Percentiles rank a stretch among this genome's conserved stretches.
phyloP scores from a whole-genome alignment of 2,888 invertebrate genomes.

The Eledona agricola region DNA sequence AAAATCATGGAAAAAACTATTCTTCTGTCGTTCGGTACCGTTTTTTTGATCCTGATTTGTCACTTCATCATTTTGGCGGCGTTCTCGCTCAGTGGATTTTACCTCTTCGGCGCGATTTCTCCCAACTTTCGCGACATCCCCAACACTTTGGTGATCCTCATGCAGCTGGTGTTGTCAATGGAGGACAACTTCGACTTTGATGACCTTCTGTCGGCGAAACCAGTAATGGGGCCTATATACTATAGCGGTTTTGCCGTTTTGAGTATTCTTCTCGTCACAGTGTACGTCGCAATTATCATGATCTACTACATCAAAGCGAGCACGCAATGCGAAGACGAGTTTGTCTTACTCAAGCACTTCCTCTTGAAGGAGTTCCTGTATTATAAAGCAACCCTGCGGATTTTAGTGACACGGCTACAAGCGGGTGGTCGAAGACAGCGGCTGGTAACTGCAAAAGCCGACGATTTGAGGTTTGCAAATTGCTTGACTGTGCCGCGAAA shows the following conservation, averaged over 20 bases:
- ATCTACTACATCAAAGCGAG: constrained; percentile 37
- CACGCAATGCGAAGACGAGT: constrained; percentile 43
- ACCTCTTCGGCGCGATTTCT: neutral
- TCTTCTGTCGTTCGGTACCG: constrained; percentile 31
- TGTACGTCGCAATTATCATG: constrained; percentile 45
- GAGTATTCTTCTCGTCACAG: constrained; percentile 36
- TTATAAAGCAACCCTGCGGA: neutral
- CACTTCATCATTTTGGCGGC: constrained; percentile 36
- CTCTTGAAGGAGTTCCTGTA: neutral
- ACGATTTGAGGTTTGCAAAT: constrained; percentile 31
- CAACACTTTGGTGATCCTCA: constrained; percentile 40
- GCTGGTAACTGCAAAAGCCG: constrained; percentile 23
- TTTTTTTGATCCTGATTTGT: constrained; percentile 37
- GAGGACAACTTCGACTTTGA: constrained; percentile 32
- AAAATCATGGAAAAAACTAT: constrained; percentile 51
- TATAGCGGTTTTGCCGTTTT: constrained; percentile 38
- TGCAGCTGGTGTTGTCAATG: constrained; percentile 42
- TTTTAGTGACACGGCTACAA: neutral
- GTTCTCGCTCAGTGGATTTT: too few species aligned
- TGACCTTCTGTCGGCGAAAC: neutral
- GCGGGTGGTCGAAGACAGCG: neutral
- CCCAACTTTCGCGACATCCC: constrained; percentile 40
- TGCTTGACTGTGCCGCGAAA: constrained; percentile 19
- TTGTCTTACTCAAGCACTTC: constrained; percentile 1
- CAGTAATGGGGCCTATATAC: neutral